phyloP scores from a whole-genome alignment of 2,113 vertebrate genomes.

The Tor tambroides region DNA sequence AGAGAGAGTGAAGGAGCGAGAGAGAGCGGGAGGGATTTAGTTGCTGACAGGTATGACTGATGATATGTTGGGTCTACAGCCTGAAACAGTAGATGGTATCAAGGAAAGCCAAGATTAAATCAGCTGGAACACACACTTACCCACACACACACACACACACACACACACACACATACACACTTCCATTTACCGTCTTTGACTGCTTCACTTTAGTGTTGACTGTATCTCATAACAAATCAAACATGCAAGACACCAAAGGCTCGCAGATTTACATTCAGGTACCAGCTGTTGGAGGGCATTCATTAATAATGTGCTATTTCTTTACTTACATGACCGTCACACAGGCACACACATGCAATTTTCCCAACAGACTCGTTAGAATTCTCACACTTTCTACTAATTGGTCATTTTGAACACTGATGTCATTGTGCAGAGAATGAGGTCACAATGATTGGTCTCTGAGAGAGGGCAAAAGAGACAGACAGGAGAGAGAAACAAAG shows the following conservation, averaged over 20 bases:
- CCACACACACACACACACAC: slow-evolving; percentile 10
- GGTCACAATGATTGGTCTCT: slow-evolving; percentile 44
- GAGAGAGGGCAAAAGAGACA: slow-evolving; percentile 24
- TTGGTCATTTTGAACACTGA: slow-evolving; percentile 48
- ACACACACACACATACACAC: slow-evolving; percentile 20
- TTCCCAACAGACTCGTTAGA: slow-evolving; percentile 42
- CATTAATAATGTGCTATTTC: slow-evolving; percentile 33
- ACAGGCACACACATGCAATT: slow-evolving; percentile 20
- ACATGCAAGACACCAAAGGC: slow-evolving; percentile 4
- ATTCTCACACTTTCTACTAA: slow-evolving; percentile 36
- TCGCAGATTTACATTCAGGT: slow-evolving; percentile 13
- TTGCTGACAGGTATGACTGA: slow-evolving; percentile 56
- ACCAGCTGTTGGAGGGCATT: slow-evolving; percentile 23
- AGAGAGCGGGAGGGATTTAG: slow-evolving; percentile 49
- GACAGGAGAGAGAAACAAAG: slow-evolving; percentile 50
- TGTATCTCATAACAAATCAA: slow-evolving; percentile 34
- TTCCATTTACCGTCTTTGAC: slow-evolving; percentile 27
- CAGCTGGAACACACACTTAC: slow-evolving; percentile 35
- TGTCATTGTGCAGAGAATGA: slow-evolving; percentile 43
- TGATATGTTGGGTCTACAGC: slow-evolving; percentile 55
- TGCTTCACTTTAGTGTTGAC: slow-evolving; percentile 41
- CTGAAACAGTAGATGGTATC: slow-evolving; percentile 55
- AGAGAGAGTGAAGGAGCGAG: slow-evolving; percentile 55
- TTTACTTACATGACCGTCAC: slow-evolving; percentile 14
- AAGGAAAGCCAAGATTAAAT: slow-evolving; percentile 60